Conservation (phyloP, 2,888 invertebrate species). For the Orchesellides sinensis region DNA sequence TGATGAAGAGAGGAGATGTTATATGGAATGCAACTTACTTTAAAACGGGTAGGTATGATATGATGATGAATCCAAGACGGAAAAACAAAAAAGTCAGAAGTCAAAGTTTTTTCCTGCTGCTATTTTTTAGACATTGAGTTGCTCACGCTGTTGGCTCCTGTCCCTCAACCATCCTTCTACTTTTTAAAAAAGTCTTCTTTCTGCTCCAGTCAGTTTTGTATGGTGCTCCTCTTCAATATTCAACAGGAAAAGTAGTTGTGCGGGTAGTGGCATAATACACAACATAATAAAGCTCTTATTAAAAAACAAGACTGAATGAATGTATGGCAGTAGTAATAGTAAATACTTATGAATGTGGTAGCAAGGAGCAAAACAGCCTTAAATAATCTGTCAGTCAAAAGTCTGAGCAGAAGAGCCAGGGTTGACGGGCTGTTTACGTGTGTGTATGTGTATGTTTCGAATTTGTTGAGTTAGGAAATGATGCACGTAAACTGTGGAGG, state of each 20-base stretch:
- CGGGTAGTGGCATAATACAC: background rate
- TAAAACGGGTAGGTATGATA: background rate
- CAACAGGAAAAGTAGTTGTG: conserved; percentile 8
- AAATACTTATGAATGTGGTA: conserved; percentile 4
- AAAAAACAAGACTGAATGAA: background rate
- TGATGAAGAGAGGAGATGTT: background rate
- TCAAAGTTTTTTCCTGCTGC: conserved; percentile 42
- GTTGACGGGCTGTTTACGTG: conserved; percentile 63
- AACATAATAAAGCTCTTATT: background rate
- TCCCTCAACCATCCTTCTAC: conserved; percentile 47
- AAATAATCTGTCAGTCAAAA: conserved; percentile 65
- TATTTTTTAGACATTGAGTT: conserved; percentile 39
- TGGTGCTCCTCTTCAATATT: conserved; percentile 8
- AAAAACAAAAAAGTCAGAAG: conserved; percentile 52
- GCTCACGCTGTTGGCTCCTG: conserved; percentile 43
- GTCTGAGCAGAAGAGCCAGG: conserved; percentile 51
- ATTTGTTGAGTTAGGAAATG: conserved; percentile 54
- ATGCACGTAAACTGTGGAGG: conserved; percentile 53
- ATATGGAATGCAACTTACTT: background rate
- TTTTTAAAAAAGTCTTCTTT: no score
- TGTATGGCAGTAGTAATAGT: background rate
- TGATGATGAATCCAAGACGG: conserved; percentile 8
- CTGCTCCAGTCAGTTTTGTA: background rate
- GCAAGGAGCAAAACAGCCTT: conserved; percentile 43
- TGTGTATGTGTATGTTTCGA: conserved; percentile 59